phyloP scores from a whole-genome alignment of 1,140 invertebrate genomes.

The Melanaphis sacchari region DNA sequence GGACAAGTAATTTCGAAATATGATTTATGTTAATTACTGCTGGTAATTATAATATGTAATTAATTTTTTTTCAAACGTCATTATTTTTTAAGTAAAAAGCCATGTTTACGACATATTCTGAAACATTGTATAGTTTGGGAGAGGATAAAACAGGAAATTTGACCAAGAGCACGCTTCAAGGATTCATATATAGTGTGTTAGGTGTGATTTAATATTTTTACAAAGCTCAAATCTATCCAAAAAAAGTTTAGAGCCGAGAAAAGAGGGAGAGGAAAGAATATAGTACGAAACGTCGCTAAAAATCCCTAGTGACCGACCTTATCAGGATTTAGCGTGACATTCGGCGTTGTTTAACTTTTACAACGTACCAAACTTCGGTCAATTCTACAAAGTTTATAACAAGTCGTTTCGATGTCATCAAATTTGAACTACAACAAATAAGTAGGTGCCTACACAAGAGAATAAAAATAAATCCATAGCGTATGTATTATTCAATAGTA shows the following conservation, averaged over 20 bases:
- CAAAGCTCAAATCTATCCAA: neutral
- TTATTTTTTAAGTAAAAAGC: conserved; percentile 28
- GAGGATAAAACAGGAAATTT: neutral
- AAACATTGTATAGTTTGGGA: neutral
- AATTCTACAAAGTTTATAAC: neutral
- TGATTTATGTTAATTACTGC: neutral
- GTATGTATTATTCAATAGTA: conserved; percentile 7
- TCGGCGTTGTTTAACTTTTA: neutral
- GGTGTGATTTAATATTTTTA: conserved; percentile 14
- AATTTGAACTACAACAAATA: neutral
- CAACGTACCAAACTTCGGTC: neutral
- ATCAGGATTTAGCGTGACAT: neutral
- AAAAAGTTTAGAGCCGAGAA: neutral
- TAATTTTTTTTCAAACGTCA: neutral
- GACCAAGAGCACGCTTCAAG: neutral
- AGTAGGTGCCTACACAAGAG: neutral
- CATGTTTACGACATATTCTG: neutral
- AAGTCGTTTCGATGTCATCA: neutral
- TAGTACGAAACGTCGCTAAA: neutral
- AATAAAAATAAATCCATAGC: neutral
- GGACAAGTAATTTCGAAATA: neutral
- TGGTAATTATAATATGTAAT: neutral
- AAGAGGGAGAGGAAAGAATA: neutral
- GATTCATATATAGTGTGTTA: neutral
- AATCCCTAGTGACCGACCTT: neutral